Evolutionary conservation across 2,888 invertebrate species (phyloP).

Genomic region (Drosophila rellima): DNA sequence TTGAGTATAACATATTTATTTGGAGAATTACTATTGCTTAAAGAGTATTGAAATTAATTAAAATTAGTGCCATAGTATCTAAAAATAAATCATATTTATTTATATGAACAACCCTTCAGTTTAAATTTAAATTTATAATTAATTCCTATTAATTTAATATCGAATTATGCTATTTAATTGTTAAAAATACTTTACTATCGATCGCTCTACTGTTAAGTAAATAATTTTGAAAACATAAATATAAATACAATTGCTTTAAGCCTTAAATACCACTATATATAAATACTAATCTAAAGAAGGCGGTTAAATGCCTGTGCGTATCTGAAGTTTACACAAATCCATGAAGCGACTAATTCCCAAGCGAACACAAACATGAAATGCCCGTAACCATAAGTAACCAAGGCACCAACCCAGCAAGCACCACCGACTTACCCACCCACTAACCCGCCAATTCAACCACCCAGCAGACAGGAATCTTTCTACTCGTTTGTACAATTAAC

Average conservation of each 20-base stretch:
- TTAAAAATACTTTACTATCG: too few species aligned
- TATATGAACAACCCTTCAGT: too few species aligned
- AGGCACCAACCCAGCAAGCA: neutral
- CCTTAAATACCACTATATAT: neutral
- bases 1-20: too few species aligned
- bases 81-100: too few species aligned
- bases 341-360: conserved; percentile 20
- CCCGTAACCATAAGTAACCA: conserved; percentile 13
- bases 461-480: neutral
- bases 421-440: conserved; percentile 2
- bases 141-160: too few species aligned
- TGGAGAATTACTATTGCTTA: too few species aligned
- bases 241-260: neutral
- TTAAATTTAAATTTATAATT: too few species aligned
- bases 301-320: conserved; percentile 11
- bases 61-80: too few species aligned
- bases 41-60: too few species aligned
- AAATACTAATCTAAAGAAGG: conserved; percentile 14
- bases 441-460: conserved; percentile 1
- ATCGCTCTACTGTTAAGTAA: neutral
- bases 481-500: conserved; percentile 68
- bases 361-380: conserved; percentile 22
- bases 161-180: too few species aligned
- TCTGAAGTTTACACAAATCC: conserved; percentile 15
- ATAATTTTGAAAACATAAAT: neutral